Evolutionary conservation across 2,888 invertebrate genomes (phyloP), one percentile per base, ranked within the genome.

Genomic region (Pinctada fucata): DNA sequence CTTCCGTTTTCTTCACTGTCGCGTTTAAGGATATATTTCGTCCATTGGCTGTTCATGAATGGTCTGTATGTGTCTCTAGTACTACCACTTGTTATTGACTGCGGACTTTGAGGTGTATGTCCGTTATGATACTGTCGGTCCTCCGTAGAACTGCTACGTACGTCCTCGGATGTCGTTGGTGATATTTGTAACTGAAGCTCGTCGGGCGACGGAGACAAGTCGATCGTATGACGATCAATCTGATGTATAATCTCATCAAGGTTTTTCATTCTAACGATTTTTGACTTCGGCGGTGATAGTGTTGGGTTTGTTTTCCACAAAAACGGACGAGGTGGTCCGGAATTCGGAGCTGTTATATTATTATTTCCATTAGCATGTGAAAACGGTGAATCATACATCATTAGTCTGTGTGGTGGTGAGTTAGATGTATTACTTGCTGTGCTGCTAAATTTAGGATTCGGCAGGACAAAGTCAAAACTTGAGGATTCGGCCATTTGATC

Each of bases 131-230:
- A 84, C 6, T 79, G 83, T 0, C 87, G 72, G 47, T 87, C 88
- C 45, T 89, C 89, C 10, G 89, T 89, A 48, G 88, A 89, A 68
- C 86, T 88, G 70, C 88, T 88, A 2, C 88, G 72, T 13, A 90
- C 86, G 81, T 88, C 88, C 71, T 89, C 89, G 0, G 90, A 90
- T 1, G 89, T 89, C 1, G 88, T 88, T 1, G 89, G 89, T 2
- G 89, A 89, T 51, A 90, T 86, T 75, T 88, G 88, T 65, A 86
- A 84, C 3, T 87, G 86, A 4, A 87, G 86, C 65, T 89, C 89
- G 79, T 90, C 90, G 0, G 90, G 90, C 2, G 89, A 89, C 0
- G 90, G 90, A 13, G 90, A 90, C 73, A 90, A 80, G 76, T 90
- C 90, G 64, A 90, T 88, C 10, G 88, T 90, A 75, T 88, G 87